Evolutionary conservation across 2,888 invertebrate species (phyloP), one percentile per base, ranked within the genome.

Genomic region (Cremastinae sp.): DNA sequence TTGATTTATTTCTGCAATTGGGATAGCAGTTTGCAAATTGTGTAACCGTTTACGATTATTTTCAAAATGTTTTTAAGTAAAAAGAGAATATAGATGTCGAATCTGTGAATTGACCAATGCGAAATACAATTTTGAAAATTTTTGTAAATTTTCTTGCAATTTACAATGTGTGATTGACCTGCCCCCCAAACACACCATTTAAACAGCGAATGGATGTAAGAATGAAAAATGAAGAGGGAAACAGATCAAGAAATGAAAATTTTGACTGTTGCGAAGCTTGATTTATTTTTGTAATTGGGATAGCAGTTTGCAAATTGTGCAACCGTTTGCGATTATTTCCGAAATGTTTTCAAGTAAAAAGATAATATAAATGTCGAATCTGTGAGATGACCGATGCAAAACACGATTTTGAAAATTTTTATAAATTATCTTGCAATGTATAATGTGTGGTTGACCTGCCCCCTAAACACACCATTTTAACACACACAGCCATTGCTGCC

Each of bases 401-500:
- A 9, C n/a, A 5, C 14, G 5, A 59, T 43, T 16, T 54, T 14
- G 8, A 18, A 16, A 18, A 14, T 34, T 5, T 38, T 56, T 38
- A 36, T 12, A 41, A 7, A 20, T 38, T 69, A 20, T 51, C 8
- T 28, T 36, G 12, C 34, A 77, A 75, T 79, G 74, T 82, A 79
- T 59, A 81, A 83, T 82, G 84, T 82, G 84, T 84, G 83, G 83
- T 86, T 86, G 86, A 86, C 84, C 85, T 86, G 85, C 82, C 83
- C 81, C 84, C 62, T 47, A 66, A 81, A 78, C 83, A 84, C 81
- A 82, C 80, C 82, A 83, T 84, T 83, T 84, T 79, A 80, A 62
- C 41, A 62, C 34, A 28, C 28, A 80, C 81, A 83, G 82, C 81
- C 86, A 86, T 83, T 86, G 84, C 82, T 86, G 83, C 86, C 85